Evolutionary conservation across 2,888 invertebrate genomes (phyloP).

Genomic region (Schizaphis graminum): DNA sequence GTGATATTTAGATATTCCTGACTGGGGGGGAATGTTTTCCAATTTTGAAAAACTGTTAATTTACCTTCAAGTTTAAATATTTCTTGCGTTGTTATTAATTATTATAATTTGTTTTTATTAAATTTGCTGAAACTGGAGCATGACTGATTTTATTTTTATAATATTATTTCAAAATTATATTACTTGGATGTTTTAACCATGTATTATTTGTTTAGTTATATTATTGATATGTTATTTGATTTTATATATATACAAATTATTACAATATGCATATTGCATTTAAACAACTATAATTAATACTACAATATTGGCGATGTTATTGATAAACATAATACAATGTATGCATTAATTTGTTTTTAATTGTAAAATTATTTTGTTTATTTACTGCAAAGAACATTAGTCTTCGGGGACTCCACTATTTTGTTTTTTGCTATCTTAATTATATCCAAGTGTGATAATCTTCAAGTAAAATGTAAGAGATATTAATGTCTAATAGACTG

Average conservation of each 20-base stretch:
- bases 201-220: neutral
- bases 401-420: neutral
- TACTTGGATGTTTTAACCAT: neutral
- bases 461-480: neutral
- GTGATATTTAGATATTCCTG: neutral
- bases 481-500: neutral
- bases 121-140: neutral
- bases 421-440: neutral
- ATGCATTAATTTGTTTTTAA: neutral
- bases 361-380: neutral
- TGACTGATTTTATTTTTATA: conserved; percentile 2
- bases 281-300: neutral
- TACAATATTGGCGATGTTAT: neutral
- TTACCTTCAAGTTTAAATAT: neutral
- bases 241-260: neutral
- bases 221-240: neutral
- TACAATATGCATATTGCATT: neutral
- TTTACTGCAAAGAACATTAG: neutral
- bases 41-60: neutral
- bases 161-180: neutral
- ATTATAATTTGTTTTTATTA: conserved; percentile 10
- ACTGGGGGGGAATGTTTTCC: neutral
- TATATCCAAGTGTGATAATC: neutral
- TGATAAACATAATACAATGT: neutral
- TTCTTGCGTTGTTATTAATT: neutral